These are phyloP conservation scores for Malacoctenus gilli DNA, from an alignment of 2,797 vertebrate genomes.

Conservation along the genomic window DNA sequence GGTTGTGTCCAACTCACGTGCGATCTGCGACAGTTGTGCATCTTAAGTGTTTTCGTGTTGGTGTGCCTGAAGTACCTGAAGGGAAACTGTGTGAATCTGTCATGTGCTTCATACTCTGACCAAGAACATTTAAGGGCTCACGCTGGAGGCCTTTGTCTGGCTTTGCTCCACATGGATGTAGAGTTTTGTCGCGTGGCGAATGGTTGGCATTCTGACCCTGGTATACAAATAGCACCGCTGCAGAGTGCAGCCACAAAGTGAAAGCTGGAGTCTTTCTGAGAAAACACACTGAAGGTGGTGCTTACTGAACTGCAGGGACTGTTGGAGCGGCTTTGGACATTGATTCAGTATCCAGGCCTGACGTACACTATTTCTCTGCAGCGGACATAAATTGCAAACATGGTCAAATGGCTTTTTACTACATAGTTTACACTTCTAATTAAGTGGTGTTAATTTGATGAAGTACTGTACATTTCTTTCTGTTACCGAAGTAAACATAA, in stretches of 20 bases:
- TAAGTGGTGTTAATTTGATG: constrained; percentile 19
- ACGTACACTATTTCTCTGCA: constrained; percentile 1
- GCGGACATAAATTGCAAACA: constrained; percentile 10
- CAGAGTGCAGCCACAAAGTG: background rate
- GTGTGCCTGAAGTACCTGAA: too few species aligned
- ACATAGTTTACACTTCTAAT: constrained; percentile 10
- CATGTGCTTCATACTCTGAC: too few species aligned
- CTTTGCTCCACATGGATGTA: too few species aligned
- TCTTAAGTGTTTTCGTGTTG: too few species aligned
- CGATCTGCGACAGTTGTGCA: too few species aligned
- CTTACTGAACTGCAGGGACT: background rate
- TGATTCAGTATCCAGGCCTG: constrained; percentile 1
- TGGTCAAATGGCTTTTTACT: background rate
- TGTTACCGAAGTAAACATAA: constrained; percentile 29
- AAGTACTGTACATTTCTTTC: constrained; percentile 16
- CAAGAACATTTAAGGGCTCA: too few species aligned
- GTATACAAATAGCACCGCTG: too few species aligned
- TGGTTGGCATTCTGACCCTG: too few species aligned
- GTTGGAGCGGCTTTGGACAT: background rate
- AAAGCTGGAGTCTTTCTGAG: background rate
- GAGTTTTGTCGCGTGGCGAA: too few species aligned
- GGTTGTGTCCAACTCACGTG: too few species aligned
- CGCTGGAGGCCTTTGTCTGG: too few species aligned
- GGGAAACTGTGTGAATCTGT: too few species aligned
- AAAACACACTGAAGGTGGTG: background rate